phyloP scores from a whole-genome alignment of 1,140 invertebrate genomes.

The Protaetia brevitarsis region DNA sequence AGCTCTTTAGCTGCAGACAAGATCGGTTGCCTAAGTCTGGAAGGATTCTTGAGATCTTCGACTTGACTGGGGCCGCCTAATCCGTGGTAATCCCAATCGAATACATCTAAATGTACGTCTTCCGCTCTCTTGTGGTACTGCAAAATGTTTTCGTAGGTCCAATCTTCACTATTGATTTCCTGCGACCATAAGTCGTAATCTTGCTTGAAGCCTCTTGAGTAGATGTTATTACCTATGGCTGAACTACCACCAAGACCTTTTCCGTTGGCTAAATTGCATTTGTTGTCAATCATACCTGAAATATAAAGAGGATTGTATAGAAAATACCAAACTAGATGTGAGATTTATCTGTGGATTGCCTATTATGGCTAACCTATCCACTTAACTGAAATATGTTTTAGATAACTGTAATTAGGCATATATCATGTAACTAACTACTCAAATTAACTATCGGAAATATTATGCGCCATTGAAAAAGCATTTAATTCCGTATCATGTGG shows the following conservation, averaged over 20 bases:
- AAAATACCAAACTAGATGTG: too few species aligned
- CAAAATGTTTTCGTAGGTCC: slow-evolving; percentile 74
- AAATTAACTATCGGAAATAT: too few species aligned
- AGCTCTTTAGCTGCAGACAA: slow-evolving; percentile 57
- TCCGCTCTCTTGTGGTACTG: slow-evolving; percentile 78
- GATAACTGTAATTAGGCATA: too few species aligned
- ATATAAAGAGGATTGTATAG: neutral
- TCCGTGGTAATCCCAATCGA: slow-evolving; percentile 55
- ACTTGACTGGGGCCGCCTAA: slow-evolving; percentile 57
- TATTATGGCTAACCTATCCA: too few species aligned
- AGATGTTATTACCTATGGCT: slow-evolving; percentile 85
- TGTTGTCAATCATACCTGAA: slow-evolving; percentile 5
- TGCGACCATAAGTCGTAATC: slow-evolving; percentile 63
- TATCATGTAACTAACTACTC: too few species aligned
- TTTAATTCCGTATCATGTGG: too few species aligned
- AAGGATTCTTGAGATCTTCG: slow-evolving; percentile 41
- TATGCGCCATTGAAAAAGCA: too few species aligned
- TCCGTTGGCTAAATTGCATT: slow-evolving; percentile 59
- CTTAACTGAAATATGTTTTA: too few species aligned
- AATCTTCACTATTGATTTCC: slow-evolving; percentile 65
- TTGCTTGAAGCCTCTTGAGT: slow-evolving; percentile 70
- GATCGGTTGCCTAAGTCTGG: slow-evolving; percentile 39
- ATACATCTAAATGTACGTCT: slow-evolving; percentile 60
- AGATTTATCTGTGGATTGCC: too few species aligned
- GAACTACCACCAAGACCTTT: slow-evolving; percentile 69